Base-by-base conservation (phyloP, 2,888 invertebrate genomes). In the Orthosia incerta region DNA sequence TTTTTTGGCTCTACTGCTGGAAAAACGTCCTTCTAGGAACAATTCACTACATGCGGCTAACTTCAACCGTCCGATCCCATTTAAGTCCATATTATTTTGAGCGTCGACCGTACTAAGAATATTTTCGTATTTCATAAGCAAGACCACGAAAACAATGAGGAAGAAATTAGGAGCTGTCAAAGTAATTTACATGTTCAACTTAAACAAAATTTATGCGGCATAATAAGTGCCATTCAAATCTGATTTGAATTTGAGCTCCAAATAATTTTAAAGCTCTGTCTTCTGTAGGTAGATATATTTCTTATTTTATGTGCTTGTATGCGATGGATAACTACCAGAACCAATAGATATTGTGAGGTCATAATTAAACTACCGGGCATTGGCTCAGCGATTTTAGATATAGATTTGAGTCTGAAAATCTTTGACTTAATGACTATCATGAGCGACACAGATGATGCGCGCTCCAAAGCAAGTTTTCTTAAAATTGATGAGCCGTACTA, bases 181-280 rank as follows among this genome's bases (percentile, higher is more conserved):
- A 75, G 12, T 46, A 75, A 75, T 59, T 64, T 64, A 59, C 45
- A 59, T 76, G 23, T 65, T 75, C 23, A 59, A 65, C 23, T 76
- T 76, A 11, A 59, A 23, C 4, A 16, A 59, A 64, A 75, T 64
- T 64, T 76, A 76, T 65, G 57, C 57, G 57, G 45, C 16, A n/a
- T 64, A 31, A 46, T 57, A 51, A 57, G 50, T 50, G 26, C 31
- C 50, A 20, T 45, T 18, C 48, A 57, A 51, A 16, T 75, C 50
- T 50, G 26, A 62, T 56, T 56, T 46, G 59, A 46, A 0, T 51
- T 50, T 57, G n/a, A 45, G 45, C 20, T 48, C 16, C 7, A 5
- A 0, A 5, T 55, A n/a, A 60, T 61, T 55, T 23, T 74, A 73
- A 16, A n/a, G 16, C 3, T 26, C 26, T 23, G n/a, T 23, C 15